Base-by-base conservation (phyloP, 2,888 invertebrate genomes). In the Lysandra coridon region DNA sequence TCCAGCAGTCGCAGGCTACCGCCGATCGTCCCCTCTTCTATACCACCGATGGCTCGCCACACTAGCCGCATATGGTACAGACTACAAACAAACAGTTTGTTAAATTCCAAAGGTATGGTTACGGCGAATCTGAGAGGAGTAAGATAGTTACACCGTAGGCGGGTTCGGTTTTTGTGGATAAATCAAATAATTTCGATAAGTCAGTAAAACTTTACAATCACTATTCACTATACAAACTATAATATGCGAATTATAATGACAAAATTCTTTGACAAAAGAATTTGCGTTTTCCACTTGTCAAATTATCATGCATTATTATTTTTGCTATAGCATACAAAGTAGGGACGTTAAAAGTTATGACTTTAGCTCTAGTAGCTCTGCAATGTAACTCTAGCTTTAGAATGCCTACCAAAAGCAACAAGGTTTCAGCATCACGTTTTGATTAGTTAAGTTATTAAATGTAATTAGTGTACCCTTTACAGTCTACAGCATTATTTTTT, bases 11-110 rank as follows among this genome's bases (percentile, higher is more conserved):
- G 93, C 37, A 95, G 91, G 2, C 95, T 95, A n/a, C 96, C 95
- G 6, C 96, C 95, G 83, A 97, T 97, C 0, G 98, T 97, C 96
- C 98, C 98, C 81, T 94, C 94, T 86, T 98, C 98, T 0, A 97
- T 97, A 96, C 99, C 98, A n/a, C 97, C 97, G 80, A 99, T 95
- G 79, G 98, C 96, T 84, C 97, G 97, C 99, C 99, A 99, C 87
- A 99, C 98, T 85, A 98, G 97, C 80, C 98, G 94, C 90, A 97
- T 95, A 87, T 97, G 96, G 88, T 96, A 96, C 82, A 97, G 93
- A 84, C 96, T 96, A 77, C 37, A n/a, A 12, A 62, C 1, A 69
- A 14, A 69, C 1, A 7, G 23, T 49, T 44, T 1, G 0, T 23
- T 75, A n/a, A 7, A 5, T 1, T n/a, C 40, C 1, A 1, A 6